These are phyloP conservation scores for Crepidodera aurea DNA, from an alignment of 2,888 invertebrate species.

Conservation along the genomic window DNA sequence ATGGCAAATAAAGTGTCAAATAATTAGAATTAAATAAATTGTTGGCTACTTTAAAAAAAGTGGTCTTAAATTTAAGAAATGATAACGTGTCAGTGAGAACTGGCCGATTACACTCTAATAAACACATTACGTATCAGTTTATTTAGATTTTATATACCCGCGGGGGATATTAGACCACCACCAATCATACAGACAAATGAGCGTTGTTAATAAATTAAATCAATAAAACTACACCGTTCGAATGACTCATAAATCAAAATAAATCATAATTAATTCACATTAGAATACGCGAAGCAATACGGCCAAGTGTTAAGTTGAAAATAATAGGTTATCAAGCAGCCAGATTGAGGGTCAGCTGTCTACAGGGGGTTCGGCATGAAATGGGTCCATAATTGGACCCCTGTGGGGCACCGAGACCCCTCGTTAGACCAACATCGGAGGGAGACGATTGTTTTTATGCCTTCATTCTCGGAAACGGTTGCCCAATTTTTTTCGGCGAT, in stretches of 20 bases:
- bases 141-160: background rate
- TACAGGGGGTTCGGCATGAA: conserved; percentile 52
- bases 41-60: too few species aligned
- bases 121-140: too few species aligned
- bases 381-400: conserved; percentile 62
- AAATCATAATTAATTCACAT: conserved; percentile 42
- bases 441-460: conserved; percentile 7
- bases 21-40: too few species aligned
- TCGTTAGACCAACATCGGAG: conserved; percentile 34
- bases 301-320: conserved; percentile 53
- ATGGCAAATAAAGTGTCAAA: too few species aligned
- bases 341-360: conserved; percentile 48
- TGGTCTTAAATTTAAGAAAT: too few species aligned
- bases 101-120: too few species aligned
- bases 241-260: conserved; percentile 41
- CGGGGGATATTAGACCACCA: background rate
- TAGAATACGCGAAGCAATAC: conserved; percentile 38
- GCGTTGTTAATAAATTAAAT: conserved; percentile 27
- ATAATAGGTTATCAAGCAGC: conserved; percentile 52
- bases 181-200: conserved; percentile 30
- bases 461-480: conserved; percentile 21
- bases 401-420: conserved; percentile 53
- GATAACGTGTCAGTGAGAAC: too few species aligned
- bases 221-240: conserved; percentile 26
- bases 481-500: background rate